A percentile compares a stretch with the other conserved stretches of the same genome.
Evolutionary conservation across 2,797 vertebrate species (phyloP).

Genomic region (Loriculus beryllinus): DNA sequence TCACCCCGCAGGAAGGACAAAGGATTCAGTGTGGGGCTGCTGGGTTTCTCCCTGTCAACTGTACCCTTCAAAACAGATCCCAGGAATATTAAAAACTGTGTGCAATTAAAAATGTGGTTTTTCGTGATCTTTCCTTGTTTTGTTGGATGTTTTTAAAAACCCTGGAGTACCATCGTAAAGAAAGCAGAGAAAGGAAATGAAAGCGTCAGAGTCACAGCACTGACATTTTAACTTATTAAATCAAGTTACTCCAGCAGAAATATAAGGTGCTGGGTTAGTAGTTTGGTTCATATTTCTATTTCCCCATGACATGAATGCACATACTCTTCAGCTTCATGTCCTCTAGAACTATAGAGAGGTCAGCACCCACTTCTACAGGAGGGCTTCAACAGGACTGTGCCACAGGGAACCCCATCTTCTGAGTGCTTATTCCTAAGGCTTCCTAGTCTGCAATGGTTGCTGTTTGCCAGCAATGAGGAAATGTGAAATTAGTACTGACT

Average conservation of each 20-base stretch:
- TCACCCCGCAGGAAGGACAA: conserved; percentile 79
- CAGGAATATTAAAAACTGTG: conserved; percentile 51
- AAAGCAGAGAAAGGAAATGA: not conserved
- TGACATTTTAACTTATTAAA: conserved; percentile 49
- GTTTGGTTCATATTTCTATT: not conserved
- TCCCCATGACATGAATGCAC: not conserved
- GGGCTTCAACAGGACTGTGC: not conserved
- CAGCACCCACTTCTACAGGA: not conserved
- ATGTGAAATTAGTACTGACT: not conserved
- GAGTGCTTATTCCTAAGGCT: not conserved
- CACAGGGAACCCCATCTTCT: not conserved
- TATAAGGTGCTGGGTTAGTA: not conserved
- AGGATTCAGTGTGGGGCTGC: conserved; percentile 72
- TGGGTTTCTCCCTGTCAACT: conserved; percentile 58
- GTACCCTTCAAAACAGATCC: conserved; percentile 56
- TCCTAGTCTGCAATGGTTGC: not conserved
- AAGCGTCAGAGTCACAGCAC: not conserved
- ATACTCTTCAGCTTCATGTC: not conserved
- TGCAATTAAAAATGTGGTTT: not conserved
- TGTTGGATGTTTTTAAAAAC: not conserved
- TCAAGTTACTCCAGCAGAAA: conserved; percentile 24
- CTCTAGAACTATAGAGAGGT: not conserved
- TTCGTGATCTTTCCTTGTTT: not conserved
- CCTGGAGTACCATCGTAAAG: not conserved
- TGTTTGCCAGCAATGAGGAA: not conserved